Conservation (phyloP, 2,113 vertebrate genomes). For the Thamnaconus septentrionalis region DNA sequence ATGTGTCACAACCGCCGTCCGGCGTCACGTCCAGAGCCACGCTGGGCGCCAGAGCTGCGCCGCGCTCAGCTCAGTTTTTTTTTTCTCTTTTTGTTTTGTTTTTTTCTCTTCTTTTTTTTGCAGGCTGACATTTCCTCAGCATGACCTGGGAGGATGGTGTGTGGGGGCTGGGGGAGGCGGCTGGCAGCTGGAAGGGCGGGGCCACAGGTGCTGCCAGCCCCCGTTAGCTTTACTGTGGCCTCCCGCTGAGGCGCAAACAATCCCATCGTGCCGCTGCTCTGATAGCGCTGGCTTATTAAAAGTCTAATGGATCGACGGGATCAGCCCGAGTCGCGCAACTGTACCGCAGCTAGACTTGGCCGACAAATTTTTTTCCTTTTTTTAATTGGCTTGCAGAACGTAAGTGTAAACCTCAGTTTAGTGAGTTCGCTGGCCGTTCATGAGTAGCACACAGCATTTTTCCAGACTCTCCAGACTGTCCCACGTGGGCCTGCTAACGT, state of each 20-base stretch:
- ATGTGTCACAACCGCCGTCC: constrained; percentile 71
- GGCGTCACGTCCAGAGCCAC: constrained; percentile 65
- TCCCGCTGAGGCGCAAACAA: constrained; percentile 69
- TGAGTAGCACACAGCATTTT: no score
- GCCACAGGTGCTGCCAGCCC: constrained; percentile 73
- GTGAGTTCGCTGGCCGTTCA: no score
- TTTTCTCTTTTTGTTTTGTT: no score
- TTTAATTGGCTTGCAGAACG: constrained; percentile 16
- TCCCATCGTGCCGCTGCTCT: constrained; percentile 58
- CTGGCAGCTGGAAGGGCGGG: constrained; percentile 63
- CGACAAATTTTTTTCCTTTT: not conserved
- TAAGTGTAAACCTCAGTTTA: no score
- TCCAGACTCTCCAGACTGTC: no score
- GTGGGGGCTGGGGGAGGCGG: constrained; percentile 20
- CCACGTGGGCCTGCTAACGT: no score
- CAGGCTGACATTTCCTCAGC: constrained; percentile 76
- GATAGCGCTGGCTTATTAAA: constrained; percentile 67
- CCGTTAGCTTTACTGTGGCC: constrained; percentile 70
- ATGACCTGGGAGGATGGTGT: constrained; percentile 40
- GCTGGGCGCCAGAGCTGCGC: constrained; percentile 62
- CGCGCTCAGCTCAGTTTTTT: no score
- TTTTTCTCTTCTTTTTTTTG: no score
- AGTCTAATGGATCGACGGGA: constrained; percentile 63
- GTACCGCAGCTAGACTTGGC: no score
- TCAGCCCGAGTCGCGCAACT: no score